Base-by-base conservation (phyloP, 2,888 invertebrate genomes). In the Steromphala cineraria region DNA sequence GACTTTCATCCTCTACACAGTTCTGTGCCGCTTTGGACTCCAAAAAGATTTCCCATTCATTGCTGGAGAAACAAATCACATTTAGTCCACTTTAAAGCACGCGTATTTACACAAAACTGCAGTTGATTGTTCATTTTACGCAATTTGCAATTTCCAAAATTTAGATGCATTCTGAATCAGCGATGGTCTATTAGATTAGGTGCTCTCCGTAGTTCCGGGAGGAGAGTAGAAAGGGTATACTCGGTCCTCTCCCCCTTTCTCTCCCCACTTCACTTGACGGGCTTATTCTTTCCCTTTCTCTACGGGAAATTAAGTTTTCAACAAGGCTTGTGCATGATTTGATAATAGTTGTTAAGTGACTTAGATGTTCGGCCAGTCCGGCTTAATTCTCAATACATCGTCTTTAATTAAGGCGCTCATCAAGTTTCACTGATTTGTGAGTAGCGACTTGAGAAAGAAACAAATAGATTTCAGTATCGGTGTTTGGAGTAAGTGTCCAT, bases 141-240 rank as follows among this genome's bases (percentile, higher is more conserved):
- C 75, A 75, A 75, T 75, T 75, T 75, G 52, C 75, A 53, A 75
- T 75, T 75, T 75, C 52, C 13, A 75, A 75, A 75, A 75, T 75
- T 75, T 75, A 52, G 52, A 75, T 52, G 46, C 75, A 75, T 75
- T 75, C 75, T 40, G 15, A 75, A 40, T 40, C 53, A 17, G 21
- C 75, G 46, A 8, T 1, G 15, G n/a, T n/a, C 52, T 75, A 75
- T 75, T 75, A 75, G 75, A 75, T 75, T 75, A 75, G 24, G 75
- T 24, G 40, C 75, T 21, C 24, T 52, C 52, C 24, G 52, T n/a
- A 52, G 75, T 75, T 75, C 75, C 52, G 52, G 75, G 21, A 40
- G 40, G n/a, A 24, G 28, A 36, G 24, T 17, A n/a, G 24, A 52
- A 75, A 75, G 40, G 75, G 75, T 75, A 75, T 52, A 75, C 52